Conservation (phyloP, 2,888 invertebrate genomes). For the Bursaphelenchus okinawaensis region DNA sequence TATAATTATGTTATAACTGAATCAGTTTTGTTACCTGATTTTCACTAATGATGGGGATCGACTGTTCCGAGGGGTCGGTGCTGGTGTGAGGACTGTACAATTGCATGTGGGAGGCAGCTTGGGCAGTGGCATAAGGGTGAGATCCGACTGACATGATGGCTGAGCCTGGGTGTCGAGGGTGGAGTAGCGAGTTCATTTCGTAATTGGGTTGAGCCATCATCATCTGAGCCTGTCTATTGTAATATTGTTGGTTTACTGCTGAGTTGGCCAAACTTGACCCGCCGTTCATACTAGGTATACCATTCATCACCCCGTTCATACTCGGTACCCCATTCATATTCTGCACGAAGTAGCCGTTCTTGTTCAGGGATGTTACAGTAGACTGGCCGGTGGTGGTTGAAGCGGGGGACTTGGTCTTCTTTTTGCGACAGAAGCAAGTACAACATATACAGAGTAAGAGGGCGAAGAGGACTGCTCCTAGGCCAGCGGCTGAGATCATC, state of each 20-base stretch:
- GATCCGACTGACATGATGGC: constrained; percentile 12
- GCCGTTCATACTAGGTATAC: neutral
- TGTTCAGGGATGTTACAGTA: constrained; percentile 23
- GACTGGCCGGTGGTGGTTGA: constrained; percentile 13
- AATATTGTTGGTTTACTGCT: neutral
- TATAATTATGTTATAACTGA: neutral
- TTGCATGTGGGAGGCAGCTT: constrained; percentile 9
- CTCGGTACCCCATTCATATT: no score
- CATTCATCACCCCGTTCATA: constrained; percentile 7
- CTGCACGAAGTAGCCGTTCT: constrained; percentile 17
- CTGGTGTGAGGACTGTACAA: constrained; percentile 33
- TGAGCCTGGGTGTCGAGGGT: constrained; percentile 7
- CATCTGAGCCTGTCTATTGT: neutral
- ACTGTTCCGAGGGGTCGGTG: constrained; percentile 38
- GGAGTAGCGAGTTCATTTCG: constrained; percentile 22
- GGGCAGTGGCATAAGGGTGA: constrained; percentile 13
- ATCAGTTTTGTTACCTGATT: constrained; percentile 23
- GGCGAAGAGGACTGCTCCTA: constrained; percentile 40
- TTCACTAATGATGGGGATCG: constrained; percentile 43
- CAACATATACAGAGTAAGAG: constrained; percentile 47
- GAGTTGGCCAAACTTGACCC: constrained; percentile 25
- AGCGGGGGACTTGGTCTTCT: constrained; percentile 21
- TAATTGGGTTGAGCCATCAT: constrained; percentile 4
- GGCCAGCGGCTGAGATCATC: constrained; percentile 39
- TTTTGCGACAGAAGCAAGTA: constrained; percentile 48